Evolutionary conservation across 2,888 invertebrate species (phyloP), one percentile per base, ranked within the genome.

Genomic region (Amaurobius ferox): DNA sequence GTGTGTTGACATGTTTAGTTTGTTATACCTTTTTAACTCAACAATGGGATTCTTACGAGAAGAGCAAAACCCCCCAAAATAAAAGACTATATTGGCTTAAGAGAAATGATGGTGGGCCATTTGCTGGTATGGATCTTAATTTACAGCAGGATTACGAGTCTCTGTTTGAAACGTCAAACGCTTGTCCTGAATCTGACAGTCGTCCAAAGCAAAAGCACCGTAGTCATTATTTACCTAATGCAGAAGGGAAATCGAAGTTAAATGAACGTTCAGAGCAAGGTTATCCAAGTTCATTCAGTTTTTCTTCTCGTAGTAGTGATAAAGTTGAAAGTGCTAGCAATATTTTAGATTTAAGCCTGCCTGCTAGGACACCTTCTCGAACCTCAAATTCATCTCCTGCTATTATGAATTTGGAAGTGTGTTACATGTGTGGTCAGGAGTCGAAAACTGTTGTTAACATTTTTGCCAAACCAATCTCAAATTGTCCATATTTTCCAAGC

Each of bases 81-180:
- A 96, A 97, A 91, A 93, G 98, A 76, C 94, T 97, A 90, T 98
- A 98, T 91, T 97, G 97, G 95, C 93, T 97, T 92, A 98, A 98
- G 92, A 93, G 98, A 89, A 94, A 95, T 89, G 97, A 98, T 91
- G 96, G 97, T 90, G 96, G 97, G 87, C 95, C 95, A 0, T 97
- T 95, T 90, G 97, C 96, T 32, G 95, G 96, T 1, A 96, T 96
- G 0, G 97, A 96, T 91, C 95, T 97, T 94, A 94, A 95, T 73
- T 94, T 96, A 89, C 96, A 96, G 91, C 96, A 97, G 73, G 97
- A 97, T 92, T 97, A 97, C 92, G 97, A 96, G 72, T 96, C 97
- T 29, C 23, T 86, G 32, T 86, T 86, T 26, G 86, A 86, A 28
- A 61, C 86, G 9, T 79, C 79, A 0, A 73, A 73, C 44, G 61